A percentile compares a stretch with the other conserved stretches of the same genome.
phyloP scores from a whole-genome alignment of 1,140 invertebrate genomes.

The Hyphantria cunea region DNA sequence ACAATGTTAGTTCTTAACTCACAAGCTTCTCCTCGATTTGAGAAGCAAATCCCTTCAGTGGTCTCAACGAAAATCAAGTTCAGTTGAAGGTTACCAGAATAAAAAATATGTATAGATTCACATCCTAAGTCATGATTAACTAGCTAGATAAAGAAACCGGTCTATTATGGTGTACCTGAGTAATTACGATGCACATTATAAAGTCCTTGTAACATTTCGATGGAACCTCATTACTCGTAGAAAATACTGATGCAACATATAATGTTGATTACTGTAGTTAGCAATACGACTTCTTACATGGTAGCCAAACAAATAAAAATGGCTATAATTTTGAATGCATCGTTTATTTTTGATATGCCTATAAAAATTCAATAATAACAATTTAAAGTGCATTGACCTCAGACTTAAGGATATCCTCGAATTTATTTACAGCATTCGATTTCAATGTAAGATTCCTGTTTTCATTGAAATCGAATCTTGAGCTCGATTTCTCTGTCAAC shows the following conservation, averaged over 20 bases:
- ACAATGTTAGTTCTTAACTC: too few relatives aligned
- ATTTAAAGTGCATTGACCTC: slow-evolving; percentile 2
- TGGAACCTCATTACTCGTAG: slow-evolving; percentile 29
- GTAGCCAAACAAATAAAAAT: slow-evolving; percentile 5
- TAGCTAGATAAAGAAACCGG: slow-evolving; percentile 30
- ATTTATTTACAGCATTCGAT: background rate
- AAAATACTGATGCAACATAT: slow-evolving; percentile 36
- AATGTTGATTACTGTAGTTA: slow-evolving; percentile 29
- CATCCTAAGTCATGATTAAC: slow-evolving; percentile 1
- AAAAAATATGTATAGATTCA: too few relatives aligned
- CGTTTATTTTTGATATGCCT: slow-evolving; percentile 5
- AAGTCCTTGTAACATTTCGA: slow-evolving; percentile 41
- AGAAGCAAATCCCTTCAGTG: too few relatives aligned
- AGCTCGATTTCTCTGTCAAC: slow-evolving; percentile 5
- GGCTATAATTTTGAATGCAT: slow-evolving; percentile 12
- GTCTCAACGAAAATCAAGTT: too few relatives aligned
- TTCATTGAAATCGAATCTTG: background rate
- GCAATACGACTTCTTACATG: slow-evolving; percentile 5
- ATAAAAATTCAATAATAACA: background rate
- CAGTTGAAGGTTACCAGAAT: too few relatives aligned
- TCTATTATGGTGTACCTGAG: slow-evolving; percentile 29
- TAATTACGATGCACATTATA: slow-evolving; percentile 32
- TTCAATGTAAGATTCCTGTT: background rate
- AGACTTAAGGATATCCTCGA: background rate
- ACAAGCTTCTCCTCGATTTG: too few relatives aligned